These are phyloP conservation scores for Trinectes maculatus DNA, from an alignment of 2,113 vertebrate genomes.

Conservation along the genomic window DNA sequence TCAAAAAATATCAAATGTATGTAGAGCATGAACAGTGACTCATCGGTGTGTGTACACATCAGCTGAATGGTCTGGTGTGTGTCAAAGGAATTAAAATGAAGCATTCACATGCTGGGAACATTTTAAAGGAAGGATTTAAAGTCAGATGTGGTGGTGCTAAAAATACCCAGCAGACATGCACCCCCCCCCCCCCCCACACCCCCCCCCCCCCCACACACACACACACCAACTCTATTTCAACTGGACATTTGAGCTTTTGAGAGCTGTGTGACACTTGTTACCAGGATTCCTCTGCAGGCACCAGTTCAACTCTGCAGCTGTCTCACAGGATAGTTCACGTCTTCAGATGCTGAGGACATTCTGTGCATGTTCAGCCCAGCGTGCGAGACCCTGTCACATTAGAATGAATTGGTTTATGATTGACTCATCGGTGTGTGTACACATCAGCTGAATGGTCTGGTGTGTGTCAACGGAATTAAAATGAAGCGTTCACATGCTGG, in stretches of 20 bases:
- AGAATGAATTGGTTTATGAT: neutral
- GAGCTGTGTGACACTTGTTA: conserved; percentile 66
- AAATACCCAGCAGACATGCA: conserved; percentile 57
- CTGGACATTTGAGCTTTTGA: conserved; percentile 58
- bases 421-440: neutral
- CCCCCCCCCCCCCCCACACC: conserved; percentile 36
- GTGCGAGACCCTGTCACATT: neutral
- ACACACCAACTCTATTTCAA: conserved; percentile 71
- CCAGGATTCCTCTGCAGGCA: conserved; percentile 60
- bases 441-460: no score
- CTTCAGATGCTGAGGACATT: neutral
- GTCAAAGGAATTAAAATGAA: neutral
- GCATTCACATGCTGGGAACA: conserved; percentile 2
- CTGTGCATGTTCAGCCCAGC: neutral
- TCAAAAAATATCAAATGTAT: neutral
- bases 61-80: neutral
- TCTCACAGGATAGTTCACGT: conserved; percentile 24
- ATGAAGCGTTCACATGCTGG: neutral
- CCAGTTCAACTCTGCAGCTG: conserved; percentile 63
- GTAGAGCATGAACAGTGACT: neutral
- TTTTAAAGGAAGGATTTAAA: conserved; percentile 15
- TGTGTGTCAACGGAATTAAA: neutral
- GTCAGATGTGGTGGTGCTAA: conserved; percentile 57
- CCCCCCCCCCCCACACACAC: no score
- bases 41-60: neutral